Base-by-base conservation (phyloP, 2,797 vertebrate species). In the Neopelma chrysocephalum region DNA sequence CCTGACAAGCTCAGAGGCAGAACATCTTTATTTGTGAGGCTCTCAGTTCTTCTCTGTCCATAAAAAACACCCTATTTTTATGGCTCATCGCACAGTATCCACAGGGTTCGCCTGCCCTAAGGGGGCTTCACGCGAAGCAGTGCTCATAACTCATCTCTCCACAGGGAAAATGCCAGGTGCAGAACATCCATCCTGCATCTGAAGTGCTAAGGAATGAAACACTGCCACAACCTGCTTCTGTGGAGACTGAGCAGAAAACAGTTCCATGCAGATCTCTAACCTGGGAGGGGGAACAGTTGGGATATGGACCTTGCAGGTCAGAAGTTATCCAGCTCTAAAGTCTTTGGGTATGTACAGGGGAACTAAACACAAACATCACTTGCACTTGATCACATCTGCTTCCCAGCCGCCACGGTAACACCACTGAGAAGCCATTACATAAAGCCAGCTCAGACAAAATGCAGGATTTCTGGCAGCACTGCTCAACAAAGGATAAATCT, bases 361-460 rank as follows among this genome's bases (percentile, higher is more conserved):
- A 82, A 31, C 54, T 43, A 50, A 78, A 81, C 85, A 84, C 45
- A 76, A 82, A 53, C 9, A 6, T 31, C 34, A 29, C 75, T 61
- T 45, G 71, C 64, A n/a, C 34, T 88, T 25, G 31, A 42, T 69
- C 54, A 53, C 77, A 51, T 38, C 77, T 48, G 54, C 66, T 89
- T 88, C 77, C 70, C 45, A 1, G 3, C 47, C 9, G 7, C 40
- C 79, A 54, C 0, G 0, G 77, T 13, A 81, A 69, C 4, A 47
- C 54, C 80, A 69, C 61, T 6, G 47, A 78, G 77, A 87, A 91
- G 42, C 94, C 50, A 13, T 32, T 45, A 73, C 70, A 54, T 50
- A 94, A 90, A 94, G 73, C 70, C 94, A 96, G 80, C 85, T 77
- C 89, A 84, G 71, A 62, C 22, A 93, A 88, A 86, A 79, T 11